Evolutionary conservation across 2,797 vertebrate species (phyloP), one percentile per base, ranked within the genome.

Genomic region (Microctenopoma lineatum): DNA sequence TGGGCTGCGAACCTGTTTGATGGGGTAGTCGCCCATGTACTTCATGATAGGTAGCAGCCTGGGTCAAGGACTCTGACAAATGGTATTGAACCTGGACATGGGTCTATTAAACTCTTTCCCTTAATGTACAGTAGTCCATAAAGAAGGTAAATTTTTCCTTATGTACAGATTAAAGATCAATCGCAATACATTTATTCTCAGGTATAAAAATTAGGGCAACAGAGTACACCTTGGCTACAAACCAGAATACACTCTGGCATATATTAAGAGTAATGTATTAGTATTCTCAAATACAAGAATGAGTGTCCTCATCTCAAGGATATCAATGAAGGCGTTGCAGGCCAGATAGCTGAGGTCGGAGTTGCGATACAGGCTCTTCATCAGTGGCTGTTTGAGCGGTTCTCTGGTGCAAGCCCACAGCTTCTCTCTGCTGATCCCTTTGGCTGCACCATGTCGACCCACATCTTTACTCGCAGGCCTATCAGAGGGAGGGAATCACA

Each of bases 1-100:
- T 0, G 94, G 90, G 61, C 91, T 92, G 66, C 93, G 92, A 12
- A 82, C 39, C 14, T 96, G 94, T 69, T 96, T 96, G 27, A 96
- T 93, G 4, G 97, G 97, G 70, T 98, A 98, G 87, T 99, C 96
- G 0, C 97, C 98, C 96, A 97, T 99, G 75, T 98, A 99, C 92
- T 96, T 97, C 81, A 99, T 89, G 84, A 98, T 96, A 73, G 96
- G 97, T 99, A 62, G 76, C 10, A 75, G 15, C 2, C 4, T 12
- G 25, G 1, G 91, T 96, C 90, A 98, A 97, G 95, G 93, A 92
- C 18, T 45, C 13, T 66, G 4, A 67, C 12, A 1, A 16, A 56
- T 0, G 0, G 7, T 42, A 4, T 48, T 15, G 15, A 47, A 59
- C 45, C 63, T 32, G 39, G 13, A 47, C 27, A 5, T 15, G 1